Percentiles rank a stretch among this genome's conserved stretches.
Evolutionary conservation across 2,113 vertebrate genomes (phyloP).

Genomic region (Hemiprocne comata): DNA sequence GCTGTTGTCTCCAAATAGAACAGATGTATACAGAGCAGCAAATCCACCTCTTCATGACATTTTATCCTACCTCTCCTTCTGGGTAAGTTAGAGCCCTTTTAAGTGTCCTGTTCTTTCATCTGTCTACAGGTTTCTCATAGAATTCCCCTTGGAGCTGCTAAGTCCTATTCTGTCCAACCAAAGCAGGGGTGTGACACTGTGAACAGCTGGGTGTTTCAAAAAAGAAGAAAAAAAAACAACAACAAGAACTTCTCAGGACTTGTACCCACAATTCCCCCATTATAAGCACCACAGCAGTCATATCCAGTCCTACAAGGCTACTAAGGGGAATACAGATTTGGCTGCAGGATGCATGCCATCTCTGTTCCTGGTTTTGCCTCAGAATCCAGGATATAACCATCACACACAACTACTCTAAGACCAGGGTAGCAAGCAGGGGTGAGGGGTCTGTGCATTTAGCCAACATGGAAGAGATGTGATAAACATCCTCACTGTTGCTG

Average conservation of each 20-base stretch:
- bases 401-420: neutral
- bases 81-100: neutral
- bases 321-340: neutral
- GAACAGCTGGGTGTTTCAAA: neutral
- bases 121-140: neutral
- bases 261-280: neutral
- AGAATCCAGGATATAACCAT: neutral
- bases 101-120: neutral
- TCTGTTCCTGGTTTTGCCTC: neutral
- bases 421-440: neutral
- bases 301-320: neutral
- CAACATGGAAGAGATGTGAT: no score
- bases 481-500: no score
- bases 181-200: neutral
- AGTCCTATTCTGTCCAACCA: neutral
- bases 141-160: neutral
- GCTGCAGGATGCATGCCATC: neutral
- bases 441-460: neutral
- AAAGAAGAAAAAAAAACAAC: no score
- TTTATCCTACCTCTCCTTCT: neutral
- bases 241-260: neutral
- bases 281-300: neutral
- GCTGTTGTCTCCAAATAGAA: neutral
- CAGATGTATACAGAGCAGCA: neutral
- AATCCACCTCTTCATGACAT: neutral